phyloP scores from a whole-genome alignment of 2,888 invertebrate genomes.

The Meteorus colon region DNA sequence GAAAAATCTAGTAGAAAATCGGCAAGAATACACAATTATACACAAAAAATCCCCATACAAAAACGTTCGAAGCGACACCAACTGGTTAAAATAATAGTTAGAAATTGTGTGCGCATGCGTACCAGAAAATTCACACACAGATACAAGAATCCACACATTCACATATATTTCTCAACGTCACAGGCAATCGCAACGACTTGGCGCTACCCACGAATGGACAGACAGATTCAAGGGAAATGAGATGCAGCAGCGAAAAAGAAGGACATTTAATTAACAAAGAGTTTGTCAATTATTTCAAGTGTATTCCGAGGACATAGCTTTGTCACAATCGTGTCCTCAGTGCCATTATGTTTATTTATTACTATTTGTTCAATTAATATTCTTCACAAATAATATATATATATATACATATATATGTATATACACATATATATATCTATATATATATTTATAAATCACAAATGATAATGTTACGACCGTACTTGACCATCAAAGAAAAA shows the following conservation, averaged over 20 bases:
- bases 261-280: slow-evolving; percentile 6
- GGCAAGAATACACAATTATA: too few relatives aligned
- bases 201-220: slow-evolving; percentile 55
- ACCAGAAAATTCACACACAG: neutral
- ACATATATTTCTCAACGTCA: slow-evolving; percentile 55
- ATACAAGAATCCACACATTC: slow-evolving; percentile 38
- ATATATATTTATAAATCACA: slow-evolving; percentile 5
- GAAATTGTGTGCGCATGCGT: neutral
- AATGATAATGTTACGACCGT: slow-evolving; percentile 59
- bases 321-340: neutral
- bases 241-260: slow-evolving; percentile 59
- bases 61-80: neutral
- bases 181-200: slow-evolving; percentile 46
- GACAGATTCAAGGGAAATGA: slow-evolving; percentile 59
- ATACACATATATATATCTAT: neutral
- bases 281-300: slow-evolving; percentile 26
- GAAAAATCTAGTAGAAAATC: neutral
- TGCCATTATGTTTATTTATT: slow-evolving; percentile 24
- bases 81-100: neutral
- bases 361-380: neutral
- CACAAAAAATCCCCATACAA: neutral
- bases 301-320: slow-evolving; percentile 11
- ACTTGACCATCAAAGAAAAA: slow-evolving; percentile 60
- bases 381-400: neutral
- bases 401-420: too few relatives aligned